Base-by-base conservation (phyloP, 2,888 invertebrate genomes). In the Nematopogon swammerdamellus region DNA sequence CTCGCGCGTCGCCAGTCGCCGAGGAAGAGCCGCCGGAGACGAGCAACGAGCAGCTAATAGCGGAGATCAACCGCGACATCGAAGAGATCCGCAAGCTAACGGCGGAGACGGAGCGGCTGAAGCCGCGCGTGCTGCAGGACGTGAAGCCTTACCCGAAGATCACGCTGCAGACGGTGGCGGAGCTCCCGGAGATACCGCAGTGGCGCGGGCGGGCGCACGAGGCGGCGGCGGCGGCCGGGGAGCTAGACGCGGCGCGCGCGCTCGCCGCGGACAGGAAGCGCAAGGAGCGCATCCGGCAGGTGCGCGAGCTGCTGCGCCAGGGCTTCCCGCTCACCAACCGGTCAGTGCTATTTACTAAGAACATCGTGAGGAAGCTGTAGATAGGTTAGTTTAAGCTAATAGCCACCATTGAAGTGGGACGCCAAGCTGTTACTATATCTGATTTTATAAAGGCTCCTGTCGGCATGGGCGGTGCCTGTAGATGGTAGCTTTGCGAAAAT, bases 221-320 rank as follows among this genome's bases (percentile, higher is more conserved):
- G 6, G 36, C 8, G 36, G 11, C 25, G 25, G n/a, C n/a, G n/a
- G n/a, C n/a, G n/a, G n/a, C n/a, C n/a, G n/a, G 25, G 5, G 25
- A 25, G 5, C 10, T 25, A 10, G 36, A 36, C 14, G 11, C 36
- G 4, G 8, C 14, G 8, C 8, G 14, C 3, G 36, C 36, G n/a
- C 36, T 36, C 59, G 60, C 71, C 14, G 73, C 80, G 36, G 84
- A 84, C 44, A 74, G 80, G 49, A 84, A 74, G 58, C 79, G 86
- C 56, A 82, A 82, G 58, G 85, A 85, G 55, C 79, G 86, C 58
- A 77, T 88, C 60, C 81, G 84, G 52, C 88, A 87, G 64, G 87
- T 90, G 50, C 85, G 87, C 62, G 87, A 89, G 54, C 73, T 89
- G 60, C 65, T 89, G 18, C 84, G 82, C 54, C 85, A 88, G 59